Evolutionary conservation across 2,113 vertebrate species (phyloP).

Genomic region (Pseudorhombus dupliciocellatus): DNA sequence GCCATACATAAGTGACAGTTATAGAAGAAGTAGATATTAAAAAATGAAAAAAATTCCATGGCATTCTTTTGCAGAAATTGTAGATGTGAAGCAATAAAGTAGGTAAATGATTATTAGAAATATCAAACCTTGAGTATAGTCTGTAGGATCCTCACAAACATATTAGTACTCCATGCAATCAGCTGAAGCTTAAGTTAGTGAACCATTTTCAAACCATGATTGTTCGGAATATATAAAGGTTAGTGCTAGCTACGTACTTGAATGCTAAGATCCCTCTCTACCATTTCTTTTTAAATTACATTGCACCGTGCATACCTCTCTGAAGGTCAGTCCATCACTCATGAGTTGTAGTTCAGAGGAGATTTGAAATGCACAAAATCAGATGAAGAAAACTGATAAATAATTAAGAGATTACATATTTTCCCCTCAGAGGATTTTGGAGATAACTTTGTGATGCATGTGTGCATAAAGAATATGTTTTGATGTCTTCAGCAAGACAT

Average conservation of each 20-base stretch:
- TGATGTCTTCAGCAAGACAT: neutral
- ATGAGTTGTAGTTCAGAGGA: neutral
- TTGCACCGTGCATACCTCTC: neutral
- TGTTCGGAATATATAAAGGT: neutral
- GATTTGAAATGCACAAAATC: neutral
- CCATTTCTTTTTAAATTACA: neutral
- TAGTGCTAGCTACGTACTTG: neutral
- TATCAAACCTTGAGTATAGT: neutral
- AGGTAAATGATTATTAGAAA: neutral
- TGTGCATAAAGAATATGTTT: neutral
- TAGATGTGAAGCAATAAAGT: neutral
- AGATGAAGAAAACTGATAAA: too few relatives aligned
- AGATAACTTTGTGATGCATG: neutral
- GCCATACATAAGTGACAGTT: neutral
- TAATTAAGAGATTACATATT: neutral
- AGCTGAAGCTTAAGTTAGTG: constrained; percentile 7
- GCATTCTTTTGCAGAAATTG: neutral
- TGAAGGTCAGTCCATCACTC: neutral
- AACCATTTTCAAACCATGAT: neutral
- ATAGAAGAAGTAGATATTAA: neutral
- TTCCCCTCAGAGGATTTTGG: neutral
- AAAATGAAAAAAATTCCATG: neutral
- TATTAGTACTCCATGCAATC: constrained; percentile 41
- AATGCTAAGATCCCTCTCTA: constrained; percentile 1
- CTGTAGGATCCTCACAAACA: constrained; percentile 13